Base-by-base conservation (phyloP, 2,888 invertebrate species). In the Agriotes lineatus region DNA sequence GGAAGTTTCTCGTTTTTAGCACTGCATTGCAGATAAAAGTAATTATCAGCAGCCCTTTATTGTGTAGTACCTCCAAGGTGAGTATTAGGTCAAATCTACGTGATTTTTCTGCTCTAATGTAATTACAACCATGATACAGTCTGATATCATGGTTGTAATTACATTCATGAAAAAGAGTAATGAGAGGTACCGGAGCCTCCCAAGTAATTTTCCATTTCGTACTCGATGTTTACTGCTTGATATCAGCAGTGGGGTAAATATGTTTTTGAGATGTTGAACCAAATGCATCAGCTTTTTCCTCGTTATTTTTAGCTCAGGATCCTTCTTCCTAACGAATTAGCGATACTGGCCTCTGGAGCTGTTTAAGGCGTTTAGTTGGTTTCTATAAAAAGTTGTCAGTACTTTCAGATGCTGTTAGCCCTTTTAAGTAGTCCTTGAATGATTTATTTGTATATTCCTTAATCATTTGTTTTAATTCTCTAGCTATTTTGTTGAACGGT, bases 401-500 rank as follows among this genome's bases (percentile, higher is more conserved):
- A 19, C 18, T 44, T 44, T 44, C 44, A 2, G 18, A 39, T 39
- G 37, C 37, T 39, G 37, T n/a, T n/a, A 39, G 39, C 16, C 14
- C 12, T 39, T 39, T 6, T 14, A 39, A 16, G 14, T 44, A 44
- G 6, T 44, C 18, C 1, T 44, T 44, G 18, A 19, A 44, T 2
- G 18, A 44, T 19, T 44, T 44, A 19, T 44, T 4, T 44, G 16
- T 44, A 19, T 44, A 44, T 18, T 44, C 19, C 18, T 10, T 44
- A 19, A 44, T 44, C 18, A 44, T 44, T 19, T 44, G 6, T 44
- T 44, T 44, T 44, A n/a, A n/a, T n/a, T n/a, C n/a, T n/a, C n/a
- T n/a, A n/a, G n/a, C n/a, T n/a, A n/a, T n/a, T n/a, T n/a, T n/a
- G n/a, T n/a, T n/a, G n/a, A n/a, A n/a, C n/a, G n/a, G n/a, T n/a